Base-by-base conservation (phyloP, 2,888 invertebrate genomes). In the Nemoura dubitans region DNA sequence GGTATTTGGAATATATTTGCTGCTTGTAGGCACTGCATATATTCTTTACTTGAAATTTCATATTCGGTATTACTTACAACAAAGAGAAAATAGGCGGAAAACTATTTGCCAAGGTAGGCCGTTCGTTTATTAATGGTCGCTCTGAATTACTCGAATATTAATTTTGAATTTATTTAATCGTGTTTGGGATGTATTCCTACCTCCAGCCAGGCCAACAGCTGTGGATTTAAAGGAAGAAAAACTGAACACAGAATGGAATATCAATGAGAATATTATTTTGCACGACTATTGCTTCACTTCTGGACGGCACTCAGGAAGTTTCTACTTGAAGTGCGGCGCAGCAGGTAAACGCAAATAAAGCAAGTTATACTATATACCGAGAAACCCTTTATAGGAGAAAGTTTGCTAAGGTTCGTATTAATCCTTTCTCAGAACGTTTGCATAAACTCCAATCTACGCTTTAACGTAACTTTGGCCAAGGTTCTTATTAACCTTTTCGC, bases 251-350 rank as follows among this genome's bases (percentile, higher is more conserved):
- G 28, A 80, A 26, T 25, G 78, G 78, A 14, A 10, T 78, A 26
- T 26, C 16, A 21, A 59, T 3, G 0, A 2, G 27, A 81, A n/a
- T 10, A 30, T 2, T 2, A 14, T 84, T 6, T 6, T 93, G 14
- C 89, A 93, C 81, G 92, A 93, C 89, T 95, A 95, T 90, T 95
- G 94, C 90, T 95, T 95, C 90, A 94, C 93, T 89, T 93, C 93
- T 81, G 95, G 95, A 86, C 91, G 95, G 88, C 95, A 96, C 59
- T 94, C 95, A 26, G 95, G 95, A 42, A 95, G 95, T 89, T 95
- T 96, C 90, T 96, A 95, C 90, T 92, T 96, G 27, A 96, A 96
- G 92, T 91, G 95, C 89, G 96, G 96, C 85, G 95, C 96, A 86
- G 94, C 95, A 89, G 95, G 95, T 95, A 43, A 59, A 36, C 36